Percentiles rank a stretch among this genome's conserved stretches.
phyloP scores from a whole-genome alignment of 1,140 invertebrate genomes.

The Dryas iulia region DNA sequence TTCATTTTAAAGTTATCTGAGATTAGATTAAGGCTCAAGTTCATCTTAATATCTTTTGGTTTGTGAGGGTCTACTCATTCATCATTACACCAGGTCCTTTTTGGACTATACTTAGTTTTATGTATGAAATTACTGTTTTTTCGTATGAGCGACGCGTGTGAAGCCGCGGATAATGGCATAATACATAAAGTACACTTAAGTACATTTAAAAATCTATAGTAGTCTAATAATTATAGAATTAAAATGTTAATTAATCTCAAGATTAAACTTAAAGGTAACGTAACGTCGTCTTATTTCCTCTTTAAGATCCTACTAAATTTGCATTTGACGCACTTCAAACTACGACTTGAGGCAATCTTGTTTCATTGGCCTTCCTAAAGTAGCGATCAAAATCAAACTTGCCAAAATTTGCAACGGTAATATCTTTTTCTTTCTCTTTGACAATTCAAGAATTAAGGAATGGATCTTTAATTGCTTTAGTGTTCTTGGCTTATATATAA shows the following conservation, averaged over 20 bases:
- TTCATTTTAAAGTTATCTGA: too few relatives aligned
- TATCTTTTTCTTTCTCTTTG: slow-evolving; percentile 70
- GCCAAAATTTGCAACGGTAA: slow-evolving; percentile 68
- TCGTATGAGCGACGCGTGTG: too few relatives aligned
- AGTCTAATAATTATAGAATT: neutral
- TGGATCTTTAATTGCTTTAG: slow-evolving; percentile 51
- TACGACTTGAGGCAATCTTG: slow-evolving; percentile 40
- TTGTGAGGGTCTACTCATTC: too few relatives aligned
- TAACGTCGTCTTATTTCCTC: slow-evolving; percentile 35
- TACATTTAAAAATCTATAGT: neutral
- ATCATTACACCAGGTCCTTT: too few relatives aligned
- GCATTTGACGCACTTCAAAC: slow-evolving; percentile 48
- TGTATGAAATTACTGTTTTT: too few relatives aligned
- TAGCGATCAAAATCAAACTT: slow-evolving; percentile 68
- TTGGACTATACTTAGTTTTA: too few relatives aligned
- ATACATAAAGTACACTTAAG: too few relatives aligned
- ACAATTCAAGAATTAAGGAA: slow-evolving; percentile 53
- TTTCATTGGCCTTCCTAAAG: slow-evolving; percentile 36
- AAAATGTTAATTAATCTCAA: slow-evolving; percentile 8
- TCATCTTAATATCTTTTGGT: too few relatives aligned
- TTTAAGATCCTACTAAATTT: slow-evolving; percentile 42
- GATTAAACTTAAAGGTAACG: slow-evolving; percentile 25
- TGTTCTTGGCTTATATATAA: slow-evolving; percentile 1
- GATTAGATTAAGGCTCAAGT: too few relatives aligned
- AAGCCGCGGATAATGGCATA: too few relatives aligned